Conservation (phyloP, 2,797 vertebrate genomes). For the Margarornis squamiger region DNA sequence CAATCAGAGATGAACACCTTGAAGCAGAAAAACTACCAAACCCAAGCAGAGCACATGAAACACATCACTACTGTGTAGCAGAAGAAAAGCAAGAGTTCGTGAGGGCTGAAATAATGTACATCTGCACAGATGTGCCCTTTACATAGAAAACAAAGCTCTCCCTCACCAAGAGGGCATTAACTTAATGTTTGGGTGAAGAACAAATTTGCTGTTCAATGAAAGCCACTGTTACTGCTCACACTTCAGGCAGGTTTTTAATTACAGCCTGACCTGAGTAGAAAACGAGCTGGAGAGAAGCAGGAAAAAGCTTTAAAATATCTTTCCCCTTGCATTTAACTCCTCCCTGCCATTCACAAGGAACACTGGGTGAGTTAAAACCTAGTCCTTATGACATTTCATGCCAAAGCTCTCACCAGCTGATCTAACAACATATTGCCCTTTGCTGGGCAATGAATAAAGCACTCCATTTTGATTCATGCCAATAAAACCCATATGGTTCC, state of each 20-base stretch:
- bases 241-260: background rate
- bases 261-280: background rate
- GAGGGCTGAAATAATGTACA: fast-evolving
- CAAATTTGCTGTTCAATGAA: background rate
- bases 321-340: background rate
- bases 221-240: background rate
- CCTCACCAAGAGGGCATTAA: background rate
- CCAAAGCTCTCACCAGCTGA: background rate
- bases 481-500: background rate
- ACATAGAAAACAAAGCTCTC: background rate
- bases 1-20: background rate
- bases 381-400: background rate
- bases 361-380: background rate
- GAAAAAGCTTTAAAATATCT: background rate
- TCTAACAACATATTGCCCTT: background rate
- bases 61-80: background rate
- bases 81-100: background rate
- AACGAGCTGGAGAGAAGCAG: background rate
- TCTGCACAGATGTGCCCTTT: background rate
- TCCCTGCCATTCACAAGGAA: background rate
- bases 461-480: background rate
- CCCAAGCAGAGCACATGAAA: background rate
- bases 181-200: background rate
- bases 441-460: background rate
- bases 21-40: background rate